Percentiles rank a stretch among this genome's conserved stretches.
Conservation (phyloP, 2,888 invertebrate genomes). For the Coelopa pilipes region DNA sequence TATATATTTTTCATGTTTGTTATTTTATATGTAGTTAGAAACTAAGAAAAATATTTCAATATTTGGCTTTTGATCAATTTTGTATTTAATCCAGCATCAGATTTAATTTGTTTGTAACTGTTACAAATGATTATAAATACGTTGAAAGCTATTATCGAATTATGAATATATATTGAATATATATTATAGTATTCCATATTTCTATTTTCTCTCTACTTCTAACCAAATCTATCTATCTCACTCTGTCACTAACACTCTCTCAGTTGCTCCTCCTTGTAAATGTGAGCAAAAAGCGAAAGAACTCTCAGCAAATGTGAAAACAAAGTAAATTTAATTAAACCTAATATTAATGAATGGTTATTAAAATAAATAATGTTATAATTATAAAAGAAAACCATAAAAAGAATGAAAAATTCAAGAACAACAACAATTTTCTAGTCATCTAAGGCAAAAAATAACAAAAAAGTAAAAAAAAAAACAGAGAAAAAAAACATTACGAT, state of each 20-base stretch:
- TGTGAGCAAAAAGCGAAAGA: slow-evolving; percentile 36
- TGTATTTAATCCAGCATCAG: neutral
- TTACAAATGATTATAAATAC: neutral
- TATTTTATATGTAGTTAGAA: no score
- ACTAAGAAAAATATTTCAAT: no score
- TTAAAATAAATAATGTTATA: slow-evolving; percentile 6
- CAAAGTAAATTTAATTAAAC: slow-evolving; percentile 22
- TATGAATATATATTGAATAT: neutral
- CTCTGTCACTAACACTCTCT: slow-evolving; percentile 4
- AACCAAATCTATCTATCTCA: neutral
- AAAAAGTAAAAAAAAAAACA: slow-evolving; percentile 34
- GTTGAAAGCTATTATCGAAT: neutral
- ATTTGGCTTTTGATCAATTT: neutral
- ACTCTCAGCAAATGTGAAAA: slow-evolving; percentile 37
- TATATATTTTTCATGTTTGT: no score
- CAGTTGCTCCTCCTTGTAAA: slow-evolving; percentile 34
- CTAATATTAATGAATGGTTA: slow-evolving; percentile 2
- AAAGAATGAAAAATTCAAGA: slow-evolving; percentile 29
- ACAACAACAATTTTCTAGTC: slow-evolving; percentile 37
- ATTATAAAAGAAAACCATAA: slow-evolving; percentile 32
- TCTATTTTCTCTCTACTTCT: neutral
- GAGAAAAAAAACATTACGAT: neutral
- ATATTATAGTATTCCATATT: neutral
- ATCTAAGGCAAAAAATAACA: slow-evolving; percentile 38
- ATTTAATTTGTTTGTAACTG: neutral